These are phyloP conservation scores for Drosophila paulistorum DNA, from an alignment of 1,140 invertebrate genomes.

Conservation along the genomic window DNA sequence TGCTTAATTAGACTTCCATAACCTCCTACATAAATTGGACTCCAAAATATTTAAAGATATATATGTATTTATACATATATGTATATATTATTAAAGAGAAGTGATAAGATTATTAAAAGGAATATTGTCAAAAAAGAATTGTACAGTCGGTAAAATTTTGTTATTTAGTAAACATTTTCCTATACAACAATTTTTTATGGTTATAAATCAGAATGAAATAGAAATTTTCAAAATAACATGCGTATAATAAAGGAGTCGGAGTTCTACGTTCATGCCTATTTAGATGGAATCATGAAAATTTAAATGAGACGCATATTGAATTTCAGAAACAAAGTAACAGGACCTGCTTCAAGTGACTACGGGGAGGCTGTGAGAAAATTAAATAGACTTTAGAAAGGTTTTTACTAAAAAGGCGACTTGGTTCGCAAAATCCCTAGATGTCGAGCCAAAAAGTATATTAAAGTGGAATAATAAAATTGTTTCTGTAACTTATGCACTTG, in stretches of 20 bases:
- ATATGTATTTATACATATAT: no score
- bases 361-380: constrained; percentile 60
- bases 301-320: constrained; percentile 65
- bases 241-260: constrained; percentile 20
- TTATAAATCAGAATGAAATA: constrained; percentile 16
- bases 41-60: no score
- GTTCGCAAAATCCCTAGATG: constrained; percentile 64
- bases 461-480: constrained; percentile 51
- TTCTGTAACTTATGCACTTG: constrained; percentile 38
- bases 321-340: constrained; percentile 57
- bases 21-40: no score
- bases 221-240: constrained; percentile 59
- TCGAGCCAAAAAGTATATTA: constrained; percentile 55
- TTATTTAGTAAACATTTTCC: neutral
- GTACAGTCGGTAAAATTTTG: no score
- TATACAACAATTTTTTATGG: constrained; percentile 2
- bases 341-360: constrained; percentile 35
- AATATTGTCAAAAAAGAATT: no score
- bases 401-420: constrained; percentile 33
- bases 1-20: no score
- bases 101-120: no score
- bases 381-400: constrained; percentile 36
- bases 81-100: no score
- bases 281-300: constrained; percentile 52
- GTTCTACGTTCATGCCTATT: constrained; percentile 53